Evolutionary conservation across 1,140 invertebrate genomes (phyloP), one percentile per base, ranked within the genome.

Genomic region (Cepaea nemoralis): DNA sequence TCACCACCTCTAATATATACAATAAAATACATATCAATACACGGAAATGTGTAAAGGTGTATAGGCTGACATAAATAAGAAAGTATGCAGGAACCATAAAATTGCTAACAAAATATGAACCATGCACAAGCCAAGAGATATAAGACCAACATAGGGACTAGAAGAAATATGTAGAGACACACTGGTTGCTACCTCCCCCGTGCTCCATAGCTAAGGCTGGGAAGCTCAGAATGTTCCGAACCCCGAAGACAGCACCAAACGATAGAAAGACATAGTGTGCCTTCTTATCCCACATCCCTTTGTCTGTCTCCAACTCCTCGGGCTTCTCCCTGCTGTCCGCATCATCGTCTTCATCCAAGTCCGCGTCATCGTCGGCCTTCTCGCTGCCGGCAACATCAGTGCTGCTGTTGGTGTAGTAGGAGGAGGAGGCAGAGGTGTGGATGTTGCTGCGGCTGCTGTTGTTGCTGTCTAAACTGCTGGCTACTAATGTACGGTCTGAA

Each of bases 141-240:
- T n/a, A n/a, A n/a, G n/a, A n/a, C n/a, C n/a, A n/a, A n/a, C n/a
- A n/a, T n/a, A n/a, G n/a, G n/a, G n/a, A n/a, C n/a, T n/a, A n/a
- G n/a, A n/a, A n/a, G n/a, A n/a, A n/a, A n/a, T n/a, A n/a, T n/a
- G n/a, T n/a, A n/a, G n/a, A n/a, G n/a, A n/a, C n/a, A n/a, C n/a
- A n/a, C n/a, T n/a, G n/a, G n/a, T n/a, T n/a, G 42, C 19, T 19
- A 83, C 82, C 82, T 81, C 82, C 82, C 3, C 82, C 82, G 37
- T 83, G 82, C 48, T 77, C 35, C 79, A 81, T 67, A 22, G 79
- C 79, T 37, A 83, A 69, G 0, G 79, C 45, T 12, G 82, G 82
- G 63, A 76, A 83, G 37, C 70, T 59, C 0, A 81, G 12, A 14
- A 81, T 66, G 75, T 70, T 81, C 33, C 82, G 33, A 0, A 80